Evolutionary conservation across 53 echinoderm and acorn worm species (phyloP), one percentile per base, ranked within the genome.

Genomic region (Astropecten irregularis): DNA sequence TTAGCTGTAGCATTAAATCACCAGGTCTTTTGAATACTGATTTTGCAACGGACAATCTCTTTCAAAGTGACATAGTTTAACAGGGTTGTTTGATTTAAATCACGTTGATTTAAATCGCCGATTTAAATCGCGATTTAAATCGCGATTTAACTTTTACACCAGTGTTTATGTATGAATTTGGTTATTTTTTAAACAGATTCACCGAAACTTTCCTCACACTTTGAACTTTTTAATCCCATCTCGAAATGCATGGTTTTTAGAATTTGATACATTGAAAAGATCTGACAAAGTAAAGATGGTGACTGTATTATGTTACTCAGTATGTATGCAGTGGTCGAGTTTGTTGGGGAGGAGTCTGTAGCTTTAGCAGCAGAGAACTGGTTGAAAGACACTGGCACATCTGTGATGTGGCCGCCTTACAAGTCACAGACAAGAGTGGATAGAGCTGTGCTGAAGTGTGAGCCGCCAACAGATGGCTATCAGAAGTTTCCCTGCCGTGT

Each of bases 241-340:
- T 69, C 5, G 6, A 66, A 2, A 66, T 20, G 69, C 69, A 69
- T 48, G 69, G 69, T 48, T 69, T 69, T 40, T 44, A 69, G 32
- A 69, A 69, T 47, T 69, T 69, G 16, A 5, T 46, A 16, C 49
- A 13, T 44, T 19, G 3, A 69, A 69, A 49, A 48, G 47, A 42
- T 29, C 40, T 25, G 20, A 7, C 27, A 29, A 69, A 49, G 69
- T 3, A 46, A 69, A 40, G 1, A 0, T 39, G 44, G 11, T 42
- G 11, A 42, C 11, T 8, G 16, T 64, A 69, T 27, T 49, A 69
- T 69, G 13, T 69, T 18, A 69, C 25, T 13, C 68, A 69, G 69
- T 69, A 69, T 69, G 47, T 69, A 69, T 20, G 69, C 69, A 69
- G 69, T 69, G 48, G 23, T 69, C 23, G 69, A 69, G 69, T 69